Percentiles rank a stretch among this genome's conserved stretches.
Evolutionary conservation across 1,140 invertebrate species (phyloP).

Genomic region (Hesperophylax magnus): DNA sequence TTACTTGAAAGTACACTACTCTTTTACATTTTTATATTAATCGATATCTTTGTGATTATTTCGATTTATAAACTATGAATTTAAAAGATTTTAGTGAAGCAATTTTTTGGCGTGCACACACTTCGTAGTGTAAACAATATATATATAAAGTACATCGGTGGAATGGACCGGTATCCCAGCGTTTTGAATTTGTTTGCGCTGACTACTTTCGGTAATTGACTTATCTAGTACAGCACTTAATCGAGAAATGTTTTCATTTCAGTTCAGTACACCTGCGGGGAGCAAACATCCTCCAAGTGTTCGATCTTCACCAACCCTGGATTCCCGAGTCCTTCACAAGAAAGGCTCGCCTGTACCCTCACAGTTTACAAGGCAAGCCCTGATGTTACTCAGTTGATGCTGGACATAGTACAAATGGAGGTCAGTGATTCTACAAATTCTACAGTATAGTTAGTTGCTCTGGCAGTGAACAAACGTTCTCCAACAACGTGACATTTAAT

Average conservation of each 20-base stretch:
- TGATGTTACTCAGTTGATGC: constrained; percentile 75
- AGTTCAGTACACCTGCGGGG: constrained; percentile 65
- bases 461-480: too few relatives aligned
- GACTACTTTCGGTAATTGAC: not conserved
- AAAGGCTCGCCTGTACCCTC: constrained; percentile 73
- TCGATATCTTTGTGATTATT: too few relatives aligned
- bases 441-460: too few relatives aligned
- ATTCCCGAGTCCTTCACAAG: constrained; percentile 64
- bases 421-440: constrained; percentile 62
- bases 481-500: too few relatives aligned
- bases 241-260: constrained; percentile 33
- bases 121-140: too few relatives aligned
- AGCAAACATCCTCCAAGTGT: constrained; percentile 57
- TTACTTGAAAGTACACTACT: too few relatives aligned
- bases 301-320: constrained; percentile 66
- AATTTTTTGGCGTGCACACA: too few relatives aligned
- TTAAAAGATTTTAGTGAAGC: too few relatives aligned
- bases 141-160: too few relatives aligned
- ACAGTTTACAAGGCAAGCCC: constrained; percentile 73
- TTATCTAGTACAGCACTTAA: not conserved
- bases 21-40: too few relatives aligned
- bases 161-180: not conserved
- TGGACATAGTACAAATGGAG: constrained; percentile 81
- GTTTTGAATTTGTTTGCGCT: not conserved
- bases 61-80: too few relatives aligned